These are phyloP conservation scores for Conus ventricosus DNA, from an alignment of 1,140 invertebrate genomes.

Conservation along the genomic window DNA sequence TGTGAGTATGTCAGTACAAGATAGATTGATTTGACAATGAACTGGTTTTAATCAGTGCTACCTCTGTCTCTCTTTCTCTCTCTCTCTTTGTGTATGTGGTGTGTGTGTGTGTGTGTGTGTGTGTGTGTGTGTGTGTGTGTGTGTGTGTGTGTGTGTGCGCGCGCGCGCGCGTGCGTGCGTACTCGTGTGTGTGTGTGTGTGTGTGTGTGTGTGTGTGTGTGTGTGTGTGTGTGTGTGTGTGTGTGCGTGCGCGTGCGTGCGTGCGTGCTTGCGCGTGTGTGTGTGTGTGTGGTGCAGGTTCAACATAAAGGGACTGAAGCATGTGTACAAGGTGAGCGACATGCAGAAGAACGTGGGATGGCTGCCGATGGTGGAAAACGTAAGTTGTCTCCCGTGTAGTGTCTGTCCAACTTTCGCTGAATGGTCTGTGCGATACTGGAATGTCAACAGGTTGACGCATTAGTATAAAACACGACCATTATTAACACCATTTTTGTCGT, in stretches of 20 bases:
- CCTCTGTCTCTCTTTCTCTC: background rate
- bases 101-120: slow-evolving; percentile 9
- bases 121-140: slow-evolving; percentile 15
- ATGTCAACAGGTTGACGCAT: no score
- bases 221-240: background rate
- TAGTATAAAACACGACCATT: no score
- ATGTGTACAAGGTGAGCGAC: slow-evolving; percentile 29
- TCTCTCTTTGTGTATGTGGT: no score
- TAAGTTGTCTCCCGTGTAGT: background rate
- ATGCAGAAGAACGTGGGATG: background rate
- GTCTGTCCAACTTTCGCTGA: no score
- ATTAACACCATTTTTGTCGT: no score
- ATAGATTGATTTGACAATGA: no score
- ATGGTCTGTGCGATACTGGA: no score
- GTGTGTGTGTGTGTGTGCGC: background rate
- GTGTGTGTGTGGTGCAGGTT: slow-evolving; percentile 19
- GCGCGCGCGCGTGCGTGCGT: background rate
- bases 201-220: background rate
- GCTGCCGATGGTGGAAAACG: background rate
- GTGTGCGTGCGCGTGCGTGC: background rate
- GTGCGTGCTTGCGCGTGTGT: background rate
- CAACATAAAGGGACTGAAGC: slow-evolving; percentile 27
- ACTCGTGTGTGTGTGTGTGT: background rate
- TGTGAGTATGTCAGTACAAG: background rate
- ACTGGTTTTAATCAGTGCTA: background rate